A percentile compares a stretch with the other conserved stretches of the same genome.
These are phyloP conservation scores for Hassar affinis DNA, from an alignment of 2,113 vertebrate species.

Conservation along the genomic window DNA sequence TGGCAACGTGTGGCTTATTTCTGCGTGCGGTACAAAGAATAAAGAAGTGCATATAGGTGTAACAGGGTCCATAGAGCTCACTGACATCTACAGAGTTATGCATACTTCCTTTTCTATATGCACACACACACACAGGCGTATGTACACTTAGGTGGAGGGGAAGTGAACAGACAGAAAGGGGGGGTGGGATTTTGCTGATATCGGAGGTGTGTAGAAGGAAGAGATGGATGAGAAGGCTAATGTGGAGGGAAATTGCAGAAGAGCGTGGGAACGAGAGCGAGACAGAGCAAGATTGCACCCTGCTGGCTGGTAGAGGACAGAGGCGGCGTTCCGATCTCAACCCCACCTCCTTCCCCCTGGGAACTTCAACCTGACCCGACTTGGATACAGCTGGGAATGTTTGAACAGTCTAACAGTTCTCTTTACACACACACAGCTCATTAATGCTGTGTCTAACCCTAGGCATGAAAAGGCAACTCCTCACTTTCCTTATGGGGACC, in stretches of 20 bases:
- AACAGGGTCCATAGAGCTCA: neutral
- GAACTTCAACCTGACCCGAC: neutral
- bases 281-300: slow-evolving; percentile 47
- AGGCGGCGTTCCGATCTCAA: neutral
- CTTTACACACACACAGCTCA: slow-evolving; percentile 32
- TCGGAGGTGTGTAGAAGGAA: neutral
- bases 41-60: neutral
- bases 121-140: slow-evolving; percentile 38
- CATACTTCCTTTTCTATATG: neutral
- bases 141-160: slow-evolving; percentile 9
- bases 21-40: neutral
- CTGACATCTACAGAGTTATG: neutral
- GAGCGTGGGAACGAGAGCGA: neutral
- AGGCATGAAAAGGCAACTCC: too few species aligned
- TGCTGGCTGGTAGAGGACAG: slow-evolving; percentile 35
- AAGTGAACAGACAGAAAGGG: neutral
- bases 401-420: neutral
- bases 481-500: too few species aligned
- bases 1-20: neutral
- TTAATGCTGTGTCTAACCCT: too few species aligned
- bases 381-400: neutral
- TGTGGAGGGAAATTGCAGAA: slow-evolving; percentile 6
- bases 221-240: slow-evolving; percentile 10
- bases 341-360: neutral
- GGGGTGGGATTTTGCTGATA: neutral